A percentile compares a stretch with the other conserved stretches of the same genome.
Evolutionary conservation across 2,113 vertebrate species (phyloP).

Genomic region (Calidris pugnax): DNA sequence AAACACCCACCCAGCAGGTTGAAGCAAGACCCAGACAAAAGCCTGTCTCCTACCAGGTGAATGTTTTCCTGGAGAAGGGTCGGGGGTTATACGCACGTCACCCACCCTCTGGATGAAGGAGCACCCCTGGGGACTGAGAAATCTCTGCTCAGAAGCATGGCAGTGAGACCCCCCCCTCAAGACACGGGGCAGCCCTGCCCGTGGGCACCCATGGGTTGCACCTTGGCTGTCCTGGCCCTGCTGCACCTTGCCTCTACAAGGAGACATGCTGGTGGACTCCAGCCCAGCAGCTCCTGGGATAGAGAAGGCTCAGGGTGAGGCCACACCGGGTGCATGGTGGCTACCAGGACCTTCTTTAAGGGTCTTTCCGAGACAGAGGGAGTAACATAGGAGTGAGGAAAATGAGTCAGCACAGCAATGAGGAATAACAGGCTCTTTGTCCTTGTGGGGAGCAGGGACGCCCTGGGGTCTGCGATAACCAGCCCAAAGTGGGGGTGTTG

Average conservation of each 20-base stretch:
- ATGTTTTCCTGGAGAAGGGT: rapidly evolving
- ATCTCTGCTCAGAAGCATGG: not conserved
- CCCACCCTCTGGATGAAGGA: not conserved
- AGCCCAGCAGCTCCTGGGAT: not conserved
- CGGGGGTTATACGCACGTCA: rapidly evolving
- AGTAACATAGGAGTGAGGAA: not conserved
- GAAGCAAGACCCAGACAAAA: not conserved
- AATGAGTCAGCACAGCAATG: not conserved
- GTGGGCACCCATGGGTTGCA: rapidly evolving
- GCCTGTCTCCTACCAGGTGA: not conserved
- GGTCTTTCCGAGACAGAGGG: not conserved
- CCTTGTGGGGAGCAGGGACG: rapidly evolving
- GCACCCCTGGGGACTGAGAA: too few relatives aligned
- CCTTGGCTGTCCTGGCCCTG: not conserved
- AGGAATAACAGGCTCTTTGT: not conserved
- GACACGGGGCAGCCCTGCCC: not conserved
- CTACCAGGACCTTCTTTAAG: not conserved
- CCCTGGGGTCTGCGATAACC: not conserved
- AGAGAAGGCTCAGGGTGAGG: rapidly evolving
- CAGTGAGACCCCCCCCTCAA: not conserved
- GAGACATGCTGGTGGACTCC: not conserved
- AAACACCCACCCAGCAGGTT: rapidly evolving
- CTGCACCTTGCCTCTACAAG: not conserved
- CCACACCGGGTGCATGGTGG: not conserved
- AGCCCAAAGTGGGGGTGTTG: not conserved